Percentiles rank a stretch among this genome's conserved stretches.
These are phyloP conservation scores for Rhinolophus sinicus DNA, from an alignment of 2,113 vertebrate species.

Conservation along the genomic window DNA sequence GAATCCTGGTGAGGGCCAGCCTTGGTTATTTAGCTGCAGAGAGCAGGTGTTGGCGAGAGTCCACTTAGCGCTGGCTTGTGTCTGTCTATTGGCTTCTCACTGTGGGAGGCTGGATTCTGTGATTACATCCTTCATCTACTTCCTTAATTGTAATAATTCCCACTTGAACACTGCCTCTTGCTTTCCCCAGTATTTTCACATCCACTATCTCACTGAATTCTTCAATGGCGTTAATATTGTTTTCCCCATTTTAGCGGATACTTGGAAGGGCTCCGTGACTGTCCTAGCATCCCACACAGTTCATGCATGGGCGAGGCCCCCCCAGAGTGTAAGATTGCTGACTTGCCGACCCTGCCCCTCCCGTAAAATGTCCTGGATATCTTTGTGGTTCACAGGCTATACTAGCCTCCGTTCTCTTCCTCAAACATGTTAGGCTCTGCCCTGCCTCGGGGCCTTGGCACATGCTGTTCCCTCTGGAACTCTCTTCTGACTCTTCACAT, in stretches of 20 bases:
- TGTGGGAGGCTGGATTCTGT: not conserved
- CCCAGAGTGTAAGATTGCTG: not conserved
- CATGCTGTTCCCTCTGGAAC: not conserved
- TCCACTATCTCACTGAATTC: not conserved
- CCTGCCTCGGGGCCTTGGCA: not conserved
- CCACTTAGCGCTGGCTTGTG: not conserved
- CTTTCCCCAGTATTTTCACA: not conserved
- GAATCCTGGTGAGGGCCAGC: not conserved
- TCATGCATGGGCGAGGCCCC: rapidly evolving
- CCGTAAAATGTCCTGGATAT: rapidly evolving
- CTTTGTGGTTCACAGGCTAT: not conserved
- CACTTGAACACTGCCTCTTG: not conserved
- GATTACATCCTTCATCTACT: not conserved
- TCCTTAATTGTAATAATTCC: not conserved
- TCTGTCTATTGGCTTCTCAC: not conserved
- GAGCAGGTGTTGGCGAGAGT: not conserved
- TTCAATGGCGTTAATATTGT: not conserved
- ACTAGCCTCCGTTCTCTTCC: not conserved
- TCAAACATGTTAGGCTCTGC: not conserved
- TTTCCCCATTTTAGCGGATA: not conserved
- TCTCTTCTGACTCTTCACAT: not conserved
- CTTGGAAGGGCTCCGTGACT: not conserved
- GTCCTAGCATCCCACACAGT: not conserved
- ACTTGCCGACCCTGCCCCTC: not conserved
- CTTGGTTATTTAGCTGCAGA: not conserved